These are phyloP conservation scores for Nansenia antarctica DNA, from an alignment of 2,113 vertebrate species.

Conservation along the genomic window DNA sequence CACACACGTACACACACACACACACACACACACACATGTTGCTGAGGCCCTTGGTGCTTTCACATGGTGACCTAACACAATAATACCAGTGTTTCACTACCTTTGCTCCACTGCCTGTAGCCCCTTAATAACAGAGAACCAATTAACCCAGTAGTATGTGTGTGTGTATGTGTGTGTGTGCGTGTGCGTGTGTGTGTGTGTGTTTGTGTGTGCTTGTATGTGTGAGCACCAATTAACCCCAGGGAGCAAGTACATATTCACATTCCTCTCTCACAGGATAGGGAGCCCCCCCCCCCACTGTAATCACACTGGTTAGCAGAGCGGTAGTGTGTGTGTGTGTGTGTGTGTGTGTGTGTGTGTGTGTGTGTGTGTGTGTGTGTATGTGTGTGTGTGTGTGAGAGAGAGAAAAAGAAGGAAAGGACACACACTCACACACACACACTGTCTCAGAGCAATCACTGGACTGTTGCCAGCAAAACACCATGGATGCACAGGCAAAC, in stretches of 20 bases:
- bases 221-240: constrained; percentile 36
- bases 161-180: neutral
- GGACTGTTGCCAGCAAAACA: constrained; percentile 43
- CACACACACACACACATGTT: too few species aligned
- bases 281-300: neutral
- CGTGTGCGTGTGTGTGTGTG: neutral
- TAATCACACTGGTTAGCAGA: too few species aligned
- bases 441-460: constrained; percentile 19
- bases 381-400: neutral
- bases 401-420: neutral
- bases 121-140: constrained; percentile 8
- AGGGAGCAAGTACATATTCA: constrained; percentile 30
- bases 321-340: constrained; percentile 18
- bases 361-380: constrained; percentile 11
- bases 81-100: constrained; percentile 34
- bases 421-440: neutral
- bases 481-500: constrained; percentile 25
- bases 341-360: constrained; percentile 13
- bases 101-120: neutral
- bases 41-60: too few species aligned
- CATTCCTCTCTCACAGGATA: constrained; percentile 28
- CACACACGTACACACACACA: constrained; percentile 46
- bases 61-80: constrained; percentile 34
- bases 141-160: constrained; percentile 47
- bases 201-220: neutral